These are phyloP conservation scores for Lontra canadensis DNA, from an alignment of 2,113 vertebrate genomes.

Conservation along the genomic window DNA sequence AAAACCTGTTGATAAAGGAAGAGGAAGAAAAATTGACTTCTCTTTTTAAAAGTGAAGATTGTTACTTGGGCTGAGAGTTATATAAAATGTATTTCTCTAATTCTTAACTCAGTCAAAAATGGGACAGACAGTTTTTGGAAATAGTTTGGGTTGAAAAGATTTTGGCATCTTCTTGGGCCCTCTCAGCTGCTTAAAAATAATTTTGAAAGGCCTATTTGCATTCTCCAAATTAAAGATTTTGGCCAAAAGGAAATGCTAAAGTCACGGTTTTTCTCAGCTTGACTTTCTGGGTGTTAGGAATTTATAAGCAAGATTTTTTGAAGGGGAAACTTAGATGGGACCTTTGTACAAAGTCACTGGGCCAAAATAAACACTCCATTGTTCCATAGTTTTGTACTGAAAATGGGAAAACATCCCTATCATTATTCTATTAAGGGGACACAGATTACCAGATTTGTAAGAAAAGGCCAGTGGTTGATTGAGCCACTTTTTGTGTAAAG, in stretches of 20 bases:
- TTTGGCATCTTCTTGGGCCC: background rate
- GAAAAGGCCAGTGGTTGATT: constrained; percentile 63
- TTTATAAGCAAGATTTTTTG: constrained; percentile 57
- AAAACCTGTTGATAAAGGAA: background rate
- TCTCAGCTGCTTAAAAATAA: constrained; percentile 49
- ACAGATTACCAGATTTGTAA: constrained; percentile 68
- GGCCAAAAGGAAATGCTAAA: background rate
- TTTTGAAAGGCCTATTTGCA: constrained; percentile 45
- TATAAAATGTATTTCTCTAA: background rate
- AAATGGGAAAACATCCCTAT: constrained; percentile 69
- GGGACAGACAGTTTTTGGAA: background rate
- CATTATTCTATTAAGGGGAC: constrained; percentile 70
- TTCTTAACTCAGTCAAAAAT: constrained; percentile 13
- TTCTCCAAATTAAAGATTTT: constrained; percentile 53
- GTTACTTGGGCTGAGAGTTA: background rate
- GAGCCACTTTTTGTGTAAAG: constrained; percentile 68
- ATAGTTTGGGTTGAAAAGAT: background rate
- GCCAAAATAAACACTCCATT: constrained; percentile 72
- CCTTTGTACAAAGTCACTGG: constrained; percentile 26
- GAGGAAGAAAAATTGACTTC: background rate
- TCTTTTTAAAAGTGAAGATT: constrained; percentile 29
- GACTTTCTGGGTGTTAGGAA: constrained; percentile 12
- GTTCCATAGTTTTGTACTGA: constrained; percentile 62
- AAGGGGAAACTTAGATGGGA: constrained; percentile 55
- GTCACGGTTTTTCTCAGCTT: constrained; percentile 30